These are phyloP conservation scores for Pogonus chalceus DNA, from an alignment of 1,140 invertebrate genomes.

Conservation along the genomic window DNA sequence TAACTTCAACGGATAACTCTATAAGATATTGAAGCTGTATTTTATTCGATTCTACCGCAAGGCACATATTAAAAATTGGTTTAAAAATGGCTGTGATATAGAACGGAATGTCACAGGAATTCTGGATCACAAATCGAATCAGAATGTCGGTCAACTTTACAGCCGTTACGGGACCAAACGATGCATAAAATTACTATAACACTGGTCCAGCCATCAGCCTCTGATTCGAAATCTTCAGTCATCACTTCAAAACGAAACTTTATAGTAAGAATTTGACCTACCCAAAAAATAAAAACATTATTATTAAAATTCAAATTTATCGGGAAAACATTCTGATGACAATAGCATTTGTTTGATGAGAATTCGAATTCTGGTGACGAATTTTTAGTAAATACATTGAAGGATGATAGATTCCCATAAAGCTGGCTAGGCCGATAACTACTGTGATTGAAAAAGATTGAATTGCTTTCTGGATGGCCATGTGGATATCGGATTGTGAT, in stretches of 20 bases:
- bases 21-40: too few relatives aligned
- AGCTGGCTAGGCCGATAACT: not conserved
- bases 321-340: too few relatives aligned
- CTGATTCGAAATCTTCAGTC: not conserved
- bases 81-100: slow-evolving; percentile 1
- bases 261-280: too few relatives aligned
- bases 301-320: too few relatives aligned
- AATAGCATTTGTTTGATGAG: too few relatives aligned
- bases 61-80: not conserved
- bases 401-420: not conserved
- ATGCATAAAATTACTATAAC: slow-evolving; percentile 4
- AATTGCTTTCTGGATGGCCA: slow-evolving; percentile 1
- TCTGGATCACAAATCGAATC: not conserved
- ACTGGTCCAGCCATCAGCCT: not conserved
- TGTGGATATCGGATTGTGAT: slow-evolving; percentile 2
- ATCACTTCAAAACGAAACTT: not conserved
- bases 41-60: too few relatives aligned
- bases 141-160: not conserved
- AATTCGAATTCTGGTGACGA: too few relatives aligned
- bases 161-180: not conserved
- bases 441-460: slow-evolving; percentile 6
- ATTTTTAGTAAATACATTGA: too few relatives aligned
- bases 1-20: too few relatives aligned
- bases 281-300: too few relatives aligned
- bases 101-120: not conserved